These are phyloP conservation scores for Aphrophora alni DNA, from an alignment of 2,888 invertebrate genomes.

Conservation along the genomic window DNA sequence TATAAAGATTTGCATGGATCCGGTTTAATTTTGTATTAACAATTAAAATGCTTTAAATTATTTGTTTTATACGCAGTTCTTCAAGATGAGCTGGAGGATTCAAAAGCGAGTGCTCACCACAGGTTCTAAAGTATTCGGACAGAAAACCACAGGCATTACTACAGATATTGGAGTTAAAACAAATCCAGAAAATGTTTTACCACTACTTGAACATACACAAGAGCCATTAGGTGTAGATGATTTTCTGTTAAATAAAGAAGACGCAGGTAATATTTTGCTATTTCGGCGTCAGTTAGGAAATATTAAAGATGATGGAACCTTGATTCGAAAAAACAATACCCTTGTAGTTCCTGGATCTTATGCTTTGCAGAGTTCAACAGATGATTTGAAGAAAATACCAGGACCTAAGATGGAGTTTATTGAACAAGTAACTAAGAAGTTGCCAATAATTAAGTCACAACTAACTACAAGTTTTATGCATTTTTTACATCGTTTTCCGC, in stretches of 20 bases:
- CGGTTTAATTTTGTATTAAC: too few species aligned
- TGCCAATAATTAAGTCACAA: not conserved
- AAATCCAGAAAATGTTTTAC: not conserved
- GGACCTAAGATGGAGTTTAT: not conserved
- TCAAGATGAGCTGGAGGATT: not conserved
- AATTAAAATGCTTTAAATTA: too few species aligned
- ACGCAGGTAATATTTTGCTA: not conserved
- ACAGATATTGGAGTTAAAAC: not conserved
- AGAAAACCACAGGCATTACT: too few species aligned
- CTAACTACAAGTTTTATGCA: not conserved
- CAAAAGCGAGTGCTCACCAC: not conserved
- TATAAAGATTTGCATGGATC: too few species aligned
- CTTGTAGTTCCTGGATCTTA: not conserved
- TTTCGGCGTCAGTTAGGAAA: not conserved
- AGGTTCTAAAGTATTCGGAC: not conserved
- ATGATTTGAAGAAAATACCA: not conserved
- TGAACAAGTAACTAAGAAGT: not conserved
- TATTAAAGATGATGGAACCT: not conserved
- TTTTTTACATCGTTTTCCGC: not conserved
- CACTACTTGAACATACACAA: not conserved
- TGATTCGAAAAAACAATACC: not conserved
- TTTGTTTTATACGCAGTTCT: not conserved
- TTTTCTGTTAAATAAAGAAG: not conserved
- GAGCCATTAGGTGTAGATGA: not conserved
- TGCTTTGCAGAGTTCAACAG: not conserved